These are phyloP conservation scores for Bombus vancouverensis DNA, from an alignment of 1,140 invertebrate genomes.

Conservation along the genomic window DNA sequence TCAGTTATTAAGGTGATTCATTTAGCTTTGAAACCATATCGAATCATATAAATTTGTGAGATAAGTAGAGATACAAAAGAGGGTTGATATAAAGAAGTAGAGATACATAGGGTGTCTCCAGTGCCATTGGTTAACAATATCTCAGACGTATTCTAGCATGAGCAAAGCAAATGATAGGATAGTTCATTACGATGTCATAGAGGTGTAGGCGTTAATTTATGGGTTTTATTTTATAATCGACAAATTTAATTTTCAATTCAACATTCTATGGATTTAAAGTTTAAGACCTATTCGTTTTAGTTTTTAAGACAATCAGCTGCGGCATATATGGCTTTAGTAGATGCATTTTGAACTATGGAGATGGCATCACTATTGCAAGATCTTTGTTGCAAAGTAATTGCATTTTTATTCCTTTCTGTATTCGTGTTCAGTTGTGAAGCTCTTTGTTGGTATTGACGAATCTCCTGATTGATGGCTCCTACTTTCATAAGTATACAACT, in stretches of 20 bases:
- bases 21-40: neutral
- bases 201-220: neutral
- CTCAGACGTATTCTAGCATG: neutral
- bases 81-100: no score
- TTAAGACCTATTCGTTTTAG: neutral
- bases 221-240: neutral
- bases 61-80: neutral
- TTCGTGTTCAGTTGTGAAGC: neutral
- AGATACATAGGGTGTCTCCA: neutral
- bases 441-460: neutral
- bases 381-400: rapidly evolving
- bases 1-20: neutral
- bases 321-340: neutral
- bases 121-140: neutral
- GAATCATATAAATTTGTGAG: neutral
- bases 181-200: neutral
- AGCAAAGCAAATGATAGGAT: neutral
- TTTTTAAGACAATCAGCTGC: neutral
- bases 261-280: no score
- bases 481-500: conserved; percentile 16
- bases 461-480: neutral
- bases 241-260: neutral
- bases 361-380: neutral
- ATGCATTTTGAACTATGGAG: no score
- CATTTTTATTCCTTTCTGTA: neutral